phyloP scores from a whole-genome alignment of 2,113 vertebrate species.

The Urocynchramus pylzowi region DNA sequence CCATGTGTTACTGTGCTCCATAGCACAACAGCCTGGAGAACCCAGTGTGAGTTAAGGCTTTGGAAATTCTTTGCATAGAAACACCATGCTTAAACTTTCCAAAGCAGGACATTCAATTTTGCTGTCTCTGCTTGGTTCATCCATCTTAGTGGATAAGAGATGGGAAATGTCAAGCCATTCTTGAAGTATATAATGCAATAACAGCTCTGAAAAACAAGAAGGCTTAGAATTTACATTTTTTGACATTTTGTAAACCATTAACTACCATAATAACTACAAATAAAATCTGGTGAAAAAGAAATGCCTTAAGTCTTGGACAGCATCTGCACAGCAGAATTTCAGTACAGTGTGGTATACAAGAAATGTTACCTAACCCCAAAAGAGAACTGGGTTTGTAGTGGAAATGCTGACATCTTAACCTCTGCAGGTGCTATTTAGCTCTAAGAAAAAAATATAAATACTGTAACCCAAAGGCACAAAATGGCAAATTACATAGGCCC shows the following conservation, averaged over 20 bases:
- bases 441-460: background rate
- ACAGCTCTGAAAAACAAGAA: background rate
- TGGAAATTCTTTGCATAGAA: background rate
- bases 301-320: background rate
- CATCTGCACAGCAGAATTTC: background rate
- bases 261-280: background rate
- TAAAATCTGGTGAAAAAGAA: background rate
- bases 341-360: background rate
- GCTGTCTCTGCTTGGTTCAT: background rate
- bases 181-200: background rate
- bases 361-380: background rate
- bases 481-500: background rate
- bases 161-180: background rate
- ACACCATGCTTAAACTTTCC: background rate
- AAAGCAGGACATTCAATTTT: background rate
- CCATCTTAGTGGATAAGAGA: background rate
- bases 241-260: background rate
- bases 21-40: background rate
- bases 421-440: background rate
- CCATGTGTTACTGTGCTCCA: background rate
- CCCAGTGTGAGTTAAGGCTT: background rate
- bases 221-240: background rate
- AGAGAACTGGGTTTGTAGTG: background rate
- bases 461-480: background rate
- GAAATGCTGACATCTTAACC: slow-evolving; percentile 4